A percentile compares a stretch with the other conserved stretches of the same genome.
phyloP scores from a whole-genome alignment of 2,113 vertebrate genomes.

The Elgaria multicarinata region DNA sequence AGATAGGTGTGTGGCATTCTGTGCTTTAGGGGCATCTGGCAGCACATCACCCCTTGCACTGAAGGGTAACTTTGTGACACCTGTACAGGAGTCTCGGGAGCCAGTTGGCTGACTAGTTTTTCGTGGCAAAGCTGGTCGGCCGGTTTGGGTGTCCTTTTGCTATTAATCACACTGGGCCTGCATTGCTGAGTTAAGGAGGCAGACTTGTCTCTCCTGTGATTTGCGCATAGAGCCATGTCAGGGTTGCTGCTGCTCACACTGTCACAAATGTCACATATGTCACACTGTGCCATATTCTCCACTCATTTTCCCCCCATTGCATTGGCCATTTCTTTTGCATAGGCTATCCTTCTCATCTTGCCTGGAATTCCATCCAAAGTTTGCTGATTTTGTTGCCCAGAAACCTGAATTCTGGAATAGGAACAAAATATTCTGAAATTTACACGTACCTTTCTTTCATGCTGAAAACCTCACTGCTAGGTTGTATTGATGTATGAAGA shows the following conservation, averaged over 20 bases:
- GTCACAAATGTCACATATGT: no score
- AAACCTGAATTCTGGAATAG: no score
- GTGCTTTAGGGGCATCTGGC: not conserved
- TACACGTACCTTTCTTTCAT: not conserved
- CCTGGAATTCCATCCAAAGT: not conserved
- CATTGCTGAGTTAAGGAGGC: not conserved
- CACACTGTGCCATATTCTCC: not conserved
- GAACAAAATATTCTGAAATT: not conserved
- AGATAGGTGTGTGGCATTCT: not conserved
- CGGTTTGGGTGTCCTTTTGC: not conserved
- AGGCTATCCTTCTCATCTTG: not conserved
- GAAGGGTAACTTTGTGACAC: not conserved
- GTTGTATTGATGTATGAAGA: not conserved
- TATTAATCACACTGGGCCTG: not conserved
- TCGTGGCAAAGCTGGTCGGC: not conserved
- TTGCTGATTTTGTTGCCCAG: not conserved
- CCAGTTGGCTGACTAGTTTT: not conserved
- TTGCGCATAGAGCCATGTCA: not conserved
- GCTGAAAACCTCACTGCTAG: not conserved
- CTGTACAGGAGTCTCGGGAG: not conserved
- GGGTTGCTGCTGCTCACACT: not conserved
- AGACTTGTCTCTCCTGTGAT: not conserved
- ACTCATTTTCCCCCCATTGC: not conserved
- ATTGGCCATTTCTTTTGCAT: not conserved
- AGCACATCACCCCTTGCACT: not conserved